Conservation (phyloP, 64 coral and sea anemone genomes). For the Montipora capricornis region DNA sequence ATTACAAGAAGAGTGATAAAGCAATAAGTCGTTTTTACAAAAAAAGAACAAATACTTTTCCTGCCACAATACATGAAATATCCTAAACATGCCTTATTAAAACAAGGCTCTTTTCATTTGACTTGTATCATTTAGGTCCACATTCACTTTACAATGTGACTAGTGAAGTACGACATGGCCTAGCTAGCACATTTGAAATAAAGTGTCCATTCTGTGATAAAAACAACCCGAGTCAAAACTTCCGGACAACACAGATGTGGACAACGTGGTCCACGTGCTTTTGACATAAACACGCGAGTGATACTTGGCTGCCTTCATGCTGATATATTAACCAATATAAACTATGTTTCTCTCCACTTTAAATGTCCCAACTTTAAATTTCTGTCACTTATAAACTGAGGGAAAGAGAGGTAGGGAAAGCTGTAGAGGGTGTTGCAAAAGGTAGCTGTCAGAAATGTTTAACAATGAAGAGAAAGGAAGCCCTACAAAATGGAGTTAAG, state of each 20-base stretch:
- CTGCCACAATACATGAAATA: neutral
- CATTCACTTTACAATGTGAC: neutral
- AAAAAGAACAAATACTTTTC: neutral
- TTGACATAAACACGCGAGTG: constrained; percentile 55
- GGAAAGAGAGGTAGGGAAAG: constrained; percentile 46
- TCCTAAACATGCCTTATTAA: neutral
- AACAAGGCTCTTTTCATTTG: neutral
- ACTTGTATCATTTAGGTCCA: neutral
- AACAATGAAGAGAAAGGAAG: too few species aligned
- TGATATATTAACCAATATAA: constrained; percentile 62
- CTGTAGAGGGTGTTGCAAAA: too few species aligned
- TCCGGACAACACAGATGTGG: constrained; percentile 46
- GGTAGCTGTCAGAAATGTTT: too few species aligned
- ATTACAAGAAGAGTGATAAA: neutral
- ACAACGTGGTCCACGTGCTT: neutral
- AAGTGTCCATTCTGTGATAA: constrained; percentile 33
- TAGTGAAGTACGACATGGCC: neutral
- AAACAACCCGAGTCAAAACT: constrained; percentile 13
- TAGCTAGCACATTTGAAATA: constrained; percentile 25
- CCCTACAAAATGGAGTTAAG: too few species aligned
- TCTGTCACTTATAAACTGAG: constrained; percentile 33
- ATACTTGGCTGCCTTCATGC: constrained; percentile 62
- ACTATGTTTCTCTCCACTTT: constrained; percentile 59
- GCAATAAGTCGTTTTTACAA: neutral
- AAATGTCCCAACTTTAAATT: constrained; percentile 44